Conservation (phyloP, 2,888 invertebrate genomes). For the Sacculina carcini region DNA sequence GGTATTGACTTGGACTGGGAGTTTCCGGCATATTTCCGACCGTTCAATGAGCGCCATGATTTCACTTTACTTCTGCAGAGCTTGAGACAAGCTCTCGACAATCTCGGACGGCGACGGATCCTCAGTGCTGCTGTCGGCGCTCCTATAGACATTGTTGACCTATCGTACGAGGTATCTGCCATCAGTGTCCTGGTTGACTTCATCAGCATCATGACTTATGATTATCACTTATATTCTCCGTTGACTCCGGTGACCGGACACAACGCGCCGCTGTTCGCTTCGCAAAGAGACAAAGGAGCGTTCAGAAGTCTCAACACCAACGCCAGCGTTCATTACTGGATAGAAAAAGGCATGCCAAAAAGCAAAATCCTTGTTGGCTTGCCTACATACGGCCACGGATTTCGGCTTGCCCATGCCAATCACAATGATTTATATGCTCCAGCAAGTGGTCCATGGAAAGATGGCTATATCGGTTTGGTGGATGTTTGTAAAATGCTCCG, state of each 20-base stretch:
- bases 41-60: neutral
- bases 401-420: neutral
- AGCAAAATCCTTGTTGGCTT: constrained; percentile 19
- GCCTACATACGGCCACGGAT: constrained; percentile 18
- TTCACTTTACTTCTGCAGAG: neutral
- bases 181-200: constrained; percentile 18
- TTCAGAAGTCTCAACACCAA: constrained; percentile 15
- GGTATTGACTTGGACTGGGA: constrained; percentile 14
- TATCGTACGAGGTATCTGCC: constrained; percentile 17
- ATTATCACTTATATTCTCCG: constrained; percentile 18
- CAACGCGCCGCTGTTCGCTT: constrained; percentile 18
- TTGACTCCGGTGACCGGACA: constrained; percentile 18
- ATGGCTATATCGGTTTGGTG: constrained; percentile 42
- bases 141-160: constrained; percentile 17
- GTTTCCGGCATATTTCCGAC: constrained; percentile 14
- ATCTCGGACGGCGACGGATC: constrained; percentile 4
- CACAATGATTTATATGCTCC: neutral
- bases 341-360: constrained; percentile 17
- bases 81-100: neutral
- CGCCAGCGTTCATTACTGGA: constrained; percentile 17
- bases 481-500: constrained; percentile 38
- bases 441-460: neutral
- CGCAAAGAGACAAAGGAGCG: constrained; percentile 12
- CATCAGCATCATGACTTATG: constrained; percentile 20
- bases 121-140: constrained; percentile 17